Conservation (phyloP, 2,113 vertebrate species). For the Zosterops borbonicus region DNA sequence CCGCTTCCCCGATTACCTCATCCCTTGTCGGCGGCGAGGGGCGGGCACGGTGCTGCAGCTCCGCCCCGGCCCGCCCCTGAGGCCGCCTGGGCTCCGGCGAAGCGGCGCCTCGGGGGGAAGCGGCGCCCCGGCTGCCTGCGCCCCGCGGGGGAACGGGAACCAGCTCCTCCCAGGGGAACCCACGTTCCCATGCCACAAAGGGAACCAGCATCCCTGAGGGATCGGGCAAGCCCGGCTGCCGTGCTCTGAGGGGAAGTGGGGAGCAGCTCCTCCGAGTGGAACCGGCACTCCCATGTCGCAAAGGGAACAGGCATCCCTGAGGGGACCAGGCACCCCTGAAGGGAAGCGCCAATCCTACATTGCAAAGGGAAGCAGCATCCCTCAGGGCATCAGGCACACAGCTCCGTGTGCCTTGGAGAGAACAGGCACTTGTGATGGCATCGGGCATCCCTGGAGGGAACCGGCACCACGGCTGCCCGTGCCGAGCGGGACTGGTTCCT, state of each 20-base stretch:
- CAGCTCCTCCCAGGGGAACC: not conserved
- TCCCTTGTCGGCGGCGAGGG: constrained; percentile 65
- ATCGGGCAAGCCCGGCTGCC: not conserved
- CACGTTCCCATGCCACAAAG: not conserved
- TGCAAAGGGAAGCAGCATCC: not conserved
- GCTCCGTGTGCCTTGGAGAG: not conserved
- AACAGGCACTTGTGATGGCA: not conserved
- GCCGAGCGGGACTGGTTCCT: not conserved
- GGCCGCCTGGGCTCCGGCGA: not conserved
- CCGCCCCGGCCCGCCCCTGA: constrained; percentile 42
- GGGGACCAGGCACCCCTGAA: not conserved
- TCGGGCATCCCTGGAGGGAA: not conserved
- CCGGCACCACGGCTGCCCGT: too few relatives aligned
- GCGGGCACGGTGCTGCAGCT: constrained; percentile 57
- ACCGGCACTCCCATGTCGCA: not conserved
- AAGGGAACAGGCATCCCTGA: not conserved
- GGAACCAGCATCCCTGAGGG: not conserved
- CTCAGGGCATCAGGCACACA: not conserved
- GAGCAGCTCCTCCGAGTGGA: not conserved
- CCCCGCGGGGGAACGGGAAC: not conserved
- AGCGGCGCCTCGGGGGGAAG: not conserved
- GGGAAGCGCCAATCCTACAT: rapidly evolving
- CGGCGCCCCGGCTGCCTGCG: not conserved
- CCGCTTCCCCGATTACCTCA: constrained; percentile 81
- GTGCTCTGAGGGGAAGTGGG: not conserved